A percentile compares a stretch with the other conserved stretches of the same genome.
These are phyloP conservation scores for Bufotes viridis DNA, from an alignment of 2,797 vertebrate genomes.

Conservation along the genomic window DNA sequence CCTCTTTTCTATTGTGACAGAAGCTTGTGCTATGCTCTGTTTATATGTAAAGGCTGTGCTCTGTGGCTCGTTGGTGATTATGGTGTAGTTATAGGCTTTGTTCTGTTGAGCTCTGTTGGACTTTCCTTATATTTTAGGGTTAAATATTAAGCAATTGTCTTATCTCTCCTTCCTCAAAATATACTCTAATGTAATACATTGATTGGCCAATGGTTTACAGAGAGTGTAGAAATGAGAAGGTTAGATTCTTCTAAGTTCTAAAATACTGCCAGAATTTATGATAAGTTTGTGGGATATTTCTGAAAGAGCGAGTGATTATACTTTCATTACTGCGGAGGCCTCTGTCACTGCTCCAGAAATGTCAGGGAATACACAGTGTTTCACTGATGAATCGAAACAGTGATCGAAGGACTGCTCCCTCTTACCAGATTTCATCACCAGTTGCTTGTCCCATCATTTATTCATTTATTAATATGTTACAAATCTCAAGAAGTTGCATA, in stretches of 20 bases:
- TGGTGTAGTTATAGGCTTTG: neutral
- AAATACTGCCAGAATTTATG: neutral
- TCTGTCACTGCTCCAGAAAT: conserved; percentile 57
- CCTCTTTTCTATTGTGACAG: neutral
- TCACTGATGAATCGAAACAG: conserved; percentile 54
- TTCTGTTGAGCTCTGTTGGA: neutral
- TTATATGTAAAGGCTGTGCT: too few relatives aligned
- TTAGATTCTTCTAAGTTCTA: neutral
- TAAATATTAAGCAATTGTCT: neutral
- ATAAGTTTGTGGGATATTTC: conserved; percentile 30
- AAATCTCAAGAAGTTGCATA: conserved; percentile 29
- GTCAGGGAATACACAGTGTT: conserved; percentile 58
- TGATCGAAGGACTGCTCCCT: conserved; percentile 59
- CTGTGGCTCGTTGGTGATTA: neutral
- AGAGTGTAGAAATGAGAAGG: neutral
- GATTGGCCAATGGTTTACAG: neutral
- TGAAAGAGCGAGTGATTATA: conserved; percentile 37
- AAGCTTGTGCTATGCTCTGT: neutral
- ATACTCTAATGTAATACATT: neutral
- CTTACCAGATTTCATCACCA: conserved; percentile 51
- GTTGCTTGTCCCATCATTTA: conserved; percentile 48
- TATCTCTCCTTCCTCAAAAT: neutral
- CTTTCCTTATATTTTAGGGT: neutral
- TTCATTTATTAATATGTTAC: conserved; percentile 53
- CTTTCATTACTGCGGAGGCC: neutral